Conservation (phyloP, 2,113 vertebrate species). For the Phoenicopterus ruber region DNA sequence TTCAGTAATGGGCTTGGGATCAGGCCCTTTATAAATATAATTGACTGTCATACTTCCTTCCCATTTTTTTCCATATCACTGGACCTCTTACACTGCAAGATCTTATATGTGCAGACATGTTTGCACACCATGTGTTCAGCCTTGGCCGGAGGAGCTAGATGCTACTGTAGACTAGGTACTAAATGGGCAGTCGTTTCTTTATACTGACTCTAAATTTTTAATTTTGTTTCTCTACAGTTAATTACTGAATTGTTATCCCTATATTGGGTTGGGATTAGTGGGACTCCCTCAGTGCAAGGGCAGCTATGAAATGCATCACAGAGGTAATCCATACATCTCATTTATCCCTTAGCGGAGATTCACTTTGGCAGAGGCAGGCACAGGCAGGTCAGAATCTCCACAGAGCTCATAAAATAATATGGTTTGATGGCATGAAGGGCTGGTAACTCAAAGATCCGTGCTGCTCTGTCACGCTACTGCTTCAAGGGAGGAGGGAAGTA, state of each 20-base stretch:
- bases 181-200: not conserved
- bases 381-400: not conserved
- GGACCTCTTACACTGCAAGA: not conserved
- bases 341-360: not conserved
- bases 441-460: not conserved
- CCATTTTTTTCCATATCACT: not conserved
- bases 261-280: not conserved
- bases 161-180: not conserved
- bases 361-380: not conserved
- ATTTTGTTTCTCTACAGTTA: not conserved
- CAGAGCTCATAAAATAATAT: not conserved
- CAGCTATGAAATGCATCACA: not conserved
- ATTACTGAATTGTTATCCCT: not conserved
- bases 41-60: not conserved
- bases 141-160: not conserved
- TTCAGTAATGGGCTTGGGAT: not conserved
- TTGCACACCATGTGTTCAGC: not conserved
- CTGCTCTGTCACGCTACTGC: not conserved
- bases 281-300: not conserved
- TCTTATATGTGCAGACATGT: rapidly evolving
- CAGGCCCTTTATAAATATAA: not conserved
- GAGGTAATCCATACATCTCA: not conserved
- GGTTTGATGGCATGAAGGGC: not conserved
- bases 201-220: not conserved
- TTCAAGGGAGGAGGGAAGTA: not conserved